These are phyloP conservation scores for Bryconaethiops microstoma DNA, from an alignment of 2,797 vertebrate species.

Conservation along the genomic window DNA sequence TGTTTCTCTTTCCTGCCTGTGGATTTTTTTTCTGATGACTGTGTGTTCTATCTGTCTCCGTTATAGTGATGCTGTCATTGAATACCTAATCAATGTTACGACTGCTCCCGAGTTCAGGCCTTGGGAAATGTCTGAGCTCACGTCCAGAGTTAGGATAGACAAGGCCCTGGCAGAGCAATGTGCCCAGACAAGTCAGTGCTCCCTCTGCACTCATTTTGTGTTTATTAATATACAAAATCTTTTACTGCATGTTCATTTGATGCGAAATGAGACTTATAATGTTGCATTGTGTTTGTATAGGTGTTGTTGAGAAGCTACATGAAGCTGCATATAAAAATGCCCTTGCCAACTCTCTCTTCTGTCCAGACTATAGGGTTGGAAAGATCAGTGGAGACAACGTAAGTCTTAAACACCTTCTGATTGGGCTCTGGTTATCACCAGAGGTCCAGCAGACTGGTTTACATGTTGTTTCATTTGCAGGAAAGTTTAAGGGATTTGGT, in stretches of 20 bases:
- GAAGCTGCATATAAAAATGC: constrained; percentile 88
- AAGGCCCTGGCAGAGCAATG: constrained; percentile 84
- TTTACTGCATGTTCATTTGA: neutral
- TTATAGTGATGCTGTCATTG: constrained; percentile 84
- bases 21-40: constrained; percentile 1
- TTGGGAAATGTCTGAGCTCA: constrained; percentile 87
- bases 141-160: constrained; percentile 81
- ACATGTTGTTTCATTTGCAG: neutral
- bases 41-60: constrained; percentile 8
- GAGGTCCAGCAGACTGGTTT: neutral
- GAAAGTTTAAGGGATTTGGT: neutral
- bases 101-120: constrained; percentile 87
- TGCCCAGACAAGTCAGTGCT: constrained; percentile 72
- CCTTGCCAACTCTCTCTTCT: constrained; percentile 90
- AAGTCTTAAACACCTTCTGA: constrained; percentile 35
- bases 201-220: neutral
- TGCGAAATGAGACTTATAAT: neutral
- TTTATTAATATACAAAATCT: neutral
- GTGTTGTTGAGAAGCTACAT: constrained; percentile 89
- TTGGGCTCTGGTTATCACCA: neutral
- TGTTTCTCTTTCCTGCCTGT: neutral
- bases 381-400: constrained; percentile 85
- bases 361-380: constrained; percentile 86
- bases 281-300: constrained; percentile 66
- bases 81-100: constrained; percentile 86